Base-by-base conservation (phyloP, 2,888 invertebrate species). In the Corythucha ciliata region DNA sequence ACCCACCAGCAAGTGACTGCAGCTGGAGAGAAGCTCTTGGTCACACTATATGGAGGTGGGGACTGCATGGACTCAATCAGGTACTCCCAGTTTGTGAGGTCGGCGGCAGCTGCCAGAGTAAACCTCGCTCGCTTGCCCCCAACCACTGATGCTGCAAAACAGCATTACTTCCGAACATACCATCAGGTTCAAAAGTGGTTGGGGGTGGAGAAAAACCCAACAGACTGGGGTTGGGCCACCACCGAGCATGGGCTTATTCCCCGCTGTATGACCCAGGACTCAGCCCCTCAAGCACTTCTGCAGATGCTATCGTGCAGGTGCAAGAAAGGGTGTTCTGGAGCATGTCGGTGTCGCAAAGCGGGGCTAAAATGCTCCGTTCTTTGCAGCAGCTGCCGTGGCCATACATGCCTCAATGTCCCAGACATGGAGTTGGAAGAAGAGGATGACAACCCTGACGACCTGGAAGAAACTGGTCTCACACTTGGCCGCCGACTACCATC, bases 21-120 rank as follows among this genome's bases (percentile, higher is more conserved):
- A 39, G 16, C 39, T 18, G 39, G 39, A 12, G 39, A 20, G 12
- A 39, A 39, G 12, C 25, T 22, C 22, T 14, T 40, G 14, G 3
- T 6, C 22, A 25, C 22, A 3, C 22, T 21, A 14, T 22, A 22
- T 20, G 40, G 21, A 40, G 22, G 21, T 7, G 4, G 2, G 25
- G 21, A 40, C 16, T 16, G 63, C n/a, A 14, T 34, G 20, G 21
- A 36, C 10, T 18, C 10, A 20, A 10, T 40, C 21, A 14, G 6
- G 18, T 40, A 5, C 22, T 14, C 14, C 20, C 16, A 14, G 16
- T 40, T 40, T 22, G 5, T 40, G 2, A 40, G 25, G 5, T 24
- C 40, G 5, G 6, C 40, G 14, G 22, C 40, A 22, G 21, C 18
- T n/a, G 36, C 36, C 36, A 36, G 21, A 36, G 12, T 10, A 8